Base-by-base conservation (phyloP, 2,797 vertebrate species). In the Novumbra hubbsi region DNA sequence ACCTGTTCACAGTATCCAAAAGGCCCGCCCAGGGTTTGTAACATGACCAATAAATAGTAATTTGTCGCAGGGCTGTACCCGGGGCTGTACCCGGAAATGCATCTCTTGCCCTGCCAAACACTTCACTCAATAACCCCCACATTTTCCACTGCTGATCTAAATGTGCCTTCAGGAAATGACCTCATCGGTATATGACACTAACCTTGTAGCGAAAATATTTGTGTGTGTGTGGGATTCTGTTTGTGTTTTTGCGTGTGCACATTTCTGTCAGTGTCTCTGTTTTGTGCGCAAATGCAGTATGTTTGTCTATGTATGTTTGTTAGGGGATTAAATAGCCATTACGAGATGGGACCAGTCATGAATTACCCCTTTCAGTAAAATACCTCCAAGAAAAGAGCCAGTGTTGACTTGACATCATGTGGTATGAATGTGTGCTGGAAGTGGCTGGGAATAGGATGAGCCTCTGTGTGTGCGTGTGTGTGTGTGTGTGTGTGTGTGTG, bases 281-380 rank as follows among this genome's bases (percentile, higher is more conserved):
- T 45, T 45, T 45, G 41, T 45, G 41, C 14, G 41, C 1, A 45
- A 45, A 11, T 45, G 41, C 41, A 5, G 11, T 45, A 45, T 45
- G 41, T 45, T 2, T 45, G 41, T 45, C 69, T 28, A 12, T 30
- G 27, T 30, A 70, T 55, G 48, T 11, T 4, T 28, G 45, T 32
- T 38, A 64, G 55, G 27, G 3, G 65, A 77, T 81, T 77, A 11
- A 60, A 78, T 77, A 70, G 5, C 19, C 50, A 69, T 80, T 81
- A 72, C 70, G 77, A 75, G n/a, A 83, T 34, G 19, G 82, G 76
- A 65, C 55, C 32, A 8, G 32, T 78, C 45, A 57, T n/a, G 38
- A 63, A 77, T 17, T 14, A 67, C 34, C 9, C 34, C 8, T 38
- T 38, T 38, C 5, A 38, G 34, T 6, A 32, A 21, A 63, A 30